Base-by-base conservation (phyloP, 2,113 vertebrate genomes). In the Cyrtonyx montezumae region DNA sequence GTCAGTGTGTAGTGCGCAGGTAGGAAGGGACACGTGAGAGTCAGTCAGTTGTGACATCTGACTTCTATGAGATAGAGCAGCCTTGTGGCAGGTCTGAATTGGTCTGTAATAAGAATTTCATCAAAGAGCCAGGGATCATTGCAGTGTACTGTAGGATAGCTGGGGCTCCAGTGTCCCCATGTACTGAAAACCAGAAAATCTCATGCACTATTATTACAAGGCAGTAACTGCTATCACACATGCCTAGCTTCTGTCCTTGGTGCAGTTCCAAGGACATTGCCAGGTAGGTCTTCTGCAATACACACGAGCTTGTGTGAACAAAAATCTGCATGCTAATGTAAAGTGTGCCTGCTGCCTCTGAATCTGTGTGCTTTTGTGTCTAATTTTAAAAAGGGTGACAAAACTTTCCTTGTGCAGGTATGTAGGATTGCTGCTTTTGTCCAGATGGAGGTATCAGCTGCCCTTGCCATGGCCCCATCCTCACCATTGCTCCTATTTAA, bases 281-380 rank as follows among this genome's bases (percentile, higher is more conserved):
- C 46, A 49, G 19, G 32, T 28, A 59, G 8, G 48, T 23, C 30
- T 78, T 23, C 26, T 49, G 28, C 21, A 37, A 1, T 12, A 30
- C 11, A 20, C 11, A 22, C 28, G 37, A 45, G 84, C 11, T 49
- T 0, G 0, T 55, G 30, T 13, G 32, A 53, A 25, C 36, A 69
- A 6, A 82, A 79, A 37, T 2, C 3, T 9, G 28, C 1, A 0
- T 36, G 22, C 5, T 55, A n/a, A 1, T 4, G 4, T 7, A 13
- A 55, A 37, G 5, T 10, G 34, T 67, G 42, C 49, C 19, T 37
- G 6, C 28, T 15, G 66, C 58, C 32, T 6, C 25, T 68, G 53
- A 40, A 43, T 37, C 3, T 7, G 4, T 5, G 13, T 7, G 28
- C 0, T 49, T 58, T 30, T 66, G 37, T 88, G 32, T 25, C 42